phyloP scores from a whole-genome alignment of 2,113 vertebrate genomes.

The Hyperoodon ampullatus region DNA sequence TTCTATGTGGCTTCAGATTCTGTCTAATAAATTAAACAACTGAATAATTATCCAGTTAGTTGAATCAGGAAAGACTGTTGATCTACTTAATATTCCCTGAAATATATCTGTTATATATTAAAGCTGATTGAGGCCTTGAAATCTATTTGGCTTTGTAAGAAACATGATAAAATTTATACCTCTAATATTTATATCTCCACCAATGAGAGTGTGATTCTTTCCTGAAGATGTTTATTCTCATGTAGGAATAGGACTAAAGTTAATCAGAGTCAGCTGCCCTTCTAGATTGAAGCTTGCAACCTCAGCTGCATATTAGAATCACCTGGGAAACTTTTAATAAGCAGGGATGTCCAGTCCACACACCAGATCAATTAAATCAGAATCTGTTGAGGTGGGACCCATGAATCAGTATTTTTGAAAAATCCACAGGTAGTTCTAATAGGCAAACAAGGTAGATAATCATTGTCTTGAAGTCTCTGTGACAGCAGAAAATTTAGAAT shows the following conservation, averaged over 20 bases:
- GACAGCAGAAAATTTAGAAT: neutral
- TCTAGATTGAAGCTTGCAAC: neutral
- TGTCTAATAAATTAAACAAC: slow-evolving; percentile 41
- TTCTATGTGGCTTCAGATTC: slow-evolving; percentile 40
- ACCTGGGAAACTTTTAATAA: neutral
- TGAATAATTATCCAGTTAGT: slow-evolving; percentile 71
- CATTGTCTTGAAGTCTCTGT: neutral
- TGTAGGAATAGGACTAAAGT: neutral
- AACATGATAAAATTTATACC: slow-evolving; percentile 22
- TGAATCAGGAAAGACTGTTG: slow-evolving; percentile 63
- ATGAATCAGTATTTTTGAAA: neutral
- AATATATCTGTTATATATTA: slow-evolving; percentile 57
- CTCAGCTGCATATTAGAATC: neutral
- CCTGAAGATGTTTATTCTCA: neutral
- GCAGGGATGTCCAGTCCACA: neutral
- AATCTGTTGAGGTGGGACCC: neutral
- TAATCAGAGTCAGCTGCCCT: neutral
- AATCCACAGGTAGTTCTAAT: neutral
- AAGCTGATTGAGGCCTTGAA: slow-evolving; percentile 28
- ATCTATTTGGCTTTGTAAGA: slow-evolving; percentile 24
- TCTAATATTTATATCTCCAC: neutral
- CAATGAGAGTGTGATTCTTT: neutral
- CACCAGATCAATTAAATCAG: neutral
- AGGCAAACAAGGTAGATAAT: neutral
- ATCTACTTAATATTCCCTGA: slow-evolving; percentile 67